Evolutionary conservation across 2,888 invertebrate species (phyloP).

Genomic region (Antheraea yamamai): DNA sequence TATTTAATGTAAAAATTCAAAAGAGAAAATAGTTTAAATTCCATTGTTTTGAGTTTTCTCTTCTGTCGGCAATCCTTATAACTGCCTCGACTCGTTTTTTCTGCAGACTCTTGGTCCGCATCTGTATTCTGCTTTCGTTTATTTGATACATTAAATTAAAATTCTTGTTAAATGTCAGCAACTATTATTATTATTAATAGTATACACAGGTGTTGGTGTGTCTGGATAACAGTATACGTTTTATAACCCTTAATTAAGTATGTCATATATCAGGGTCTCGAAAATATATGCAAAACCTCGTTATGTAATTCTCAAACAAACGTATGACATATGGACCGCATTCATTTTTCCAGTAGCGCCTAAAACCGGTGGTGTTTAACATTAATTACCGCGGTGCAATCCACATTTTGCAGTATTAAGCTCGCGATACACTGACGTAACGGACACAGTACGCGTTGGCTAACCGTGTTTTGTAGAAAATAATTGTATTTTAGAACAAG

Average conservation of each 20-base stretch:
- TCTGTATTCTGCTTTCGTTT: no score
- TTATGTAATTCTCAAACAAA: constrained; percentile 15
- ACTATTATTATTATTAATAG: no score
- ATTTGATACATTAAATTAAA: no score
- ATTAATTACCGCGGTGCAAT: constrained; percentile 70
- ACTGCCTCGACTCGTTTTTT: no score
- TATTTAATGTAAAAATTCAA: no score
- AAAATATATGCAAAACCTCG: neutral
- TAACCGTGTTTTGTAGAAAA: neutral
- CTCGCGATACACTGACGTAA: constrained; percentile 36
- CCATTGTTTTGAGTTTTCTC: no score
- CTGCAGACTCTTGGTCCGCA: no score
- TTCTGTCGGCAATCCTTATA: no score
- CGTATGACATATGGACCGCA: constrained; percentile 23
- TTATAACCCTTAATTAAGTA: neutral
- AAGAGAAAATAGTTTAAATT: no score
- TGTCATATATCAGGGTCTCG: neutral
- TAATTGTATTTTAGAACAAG: neutral
- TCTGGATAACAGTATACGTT: neutral
- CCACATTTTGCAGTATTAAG: constrained; percentile 65
- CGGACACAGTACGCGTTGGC: constrained; percentile 14
- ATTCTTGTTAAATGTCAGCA: no score
- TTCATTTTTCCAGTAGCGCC: constrained; percentile 49
- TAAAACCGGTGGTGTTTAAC: constrained; percentile 65
- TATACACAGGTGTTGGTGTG: no score